phyloP scores from a whole-genome alignment of 2,888 invertebrate species.

The Drosophila melanosoma region DNA sequence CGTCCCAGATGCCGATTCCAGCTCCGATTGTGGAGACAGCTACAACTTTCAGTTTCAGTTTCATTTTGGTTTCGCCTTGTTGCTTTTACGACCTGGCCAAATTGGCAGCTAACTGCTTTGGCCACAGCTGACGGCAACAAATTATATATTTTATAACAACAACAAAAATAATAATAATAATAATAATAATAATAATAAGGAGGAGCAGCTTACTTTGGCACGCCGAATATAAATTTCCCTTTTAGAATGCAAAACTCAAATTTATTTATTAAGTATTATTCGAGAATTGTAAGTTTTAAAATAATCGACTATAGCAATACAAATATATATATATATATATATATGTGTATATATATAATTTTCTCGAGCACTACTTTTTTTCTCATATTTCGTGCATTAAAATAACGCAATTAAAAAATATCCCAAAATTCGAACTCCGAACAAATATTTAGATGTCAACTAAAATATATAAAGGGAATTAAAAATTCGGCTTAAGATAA shows the following conservation, averaged over 20 bases:
- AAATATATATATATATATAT: too few species aligned
- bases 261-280: background rate
- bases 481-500: too few species aligned
- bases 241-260: background rate
- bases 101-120: constrained; percentile 29
- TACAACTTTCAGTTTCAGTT: constrained; percentile 48
- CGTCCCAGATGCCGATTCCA: constrained; percentile 4
- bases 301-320: background rate
- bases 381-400: background rate
- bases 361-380: background rate
- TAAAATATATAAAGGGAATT: too few species aligned
- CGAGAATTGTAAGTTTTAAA: background rate
- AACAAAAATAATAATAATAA: background rate
- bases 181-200: background rate
- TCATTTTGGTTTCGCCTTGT: constrained; percentile 12
- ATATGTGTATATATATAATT: too few species aligned
- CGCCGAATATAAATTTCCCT: background rate
- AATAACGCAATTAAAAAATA: background rate
- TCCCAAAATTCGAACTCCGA: background rate
- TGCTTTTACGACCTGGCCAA: constrained; percentile 32
- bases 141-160: background rate
- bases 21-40: background rate
- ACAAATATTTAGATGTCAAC: too few species aligned
- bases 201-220: background rate
- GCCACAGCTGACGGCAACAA: constrained; percentile 29